These are phyloP conservation scores for Lysandra coridon DNA, from an alignment of 2,888 invertebrate species.

Conservation along the genomic window DNA sequence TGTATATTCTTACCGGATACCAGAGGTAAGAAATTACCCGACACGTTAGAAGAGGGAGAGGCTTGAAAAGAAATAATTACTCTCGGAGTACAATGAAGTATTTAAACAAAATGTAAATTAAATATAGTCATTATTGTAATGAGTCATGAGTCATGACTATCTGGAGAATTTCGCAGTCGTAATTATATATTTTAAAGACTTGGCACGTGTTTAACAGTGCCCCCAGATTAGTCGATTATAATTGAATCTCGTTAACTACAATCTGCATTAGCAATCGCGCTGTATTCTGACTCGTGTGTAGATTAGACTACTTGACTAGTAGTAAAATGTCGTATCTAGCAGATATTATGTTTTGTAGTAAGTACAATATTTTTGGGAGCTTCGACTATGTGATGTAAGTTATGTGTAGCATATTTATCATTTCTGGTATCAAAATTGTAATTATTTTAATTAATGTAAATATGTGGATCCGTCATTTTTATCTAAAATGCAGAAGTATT, in stretches of 20 bases:
- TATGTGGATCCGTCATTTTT: too few species aligned
- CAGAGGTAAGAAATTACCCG: constrained; percentile 86
- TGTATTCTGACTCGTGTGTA: background rate
- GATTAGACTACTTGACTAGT: too few species aligned
- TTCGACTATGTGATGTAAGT: background rate
- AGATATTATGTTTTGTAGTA: background rate
- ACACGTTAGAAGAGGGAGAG: constrained; percentile 90
- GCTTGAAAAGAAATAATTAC: constrained; percentile 43
- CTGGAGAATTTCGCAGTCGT: background rate
- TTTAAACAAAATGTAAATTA: constrained; percentile 2
- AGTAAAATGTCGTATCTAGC: background rate
- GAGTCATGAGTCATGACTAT: background rate
- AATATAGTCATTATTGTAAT: background rate
- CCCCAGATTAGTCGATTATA: background rate
- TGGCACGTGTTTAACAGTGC: background rate
- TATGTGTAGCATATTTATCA: background rate
- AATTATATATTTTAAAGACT: background rate
- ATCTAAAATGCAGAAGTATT: too few species aligned
- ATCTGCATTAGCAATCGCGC: background rate
- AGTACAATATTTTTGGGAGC: background rate
- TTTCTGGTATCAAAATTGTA: background rate
- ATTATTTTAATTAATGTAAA: background rate
- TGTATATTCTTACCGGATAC: constrained; percentile 89
- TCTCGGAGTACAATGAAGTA: constrained; percentile 19
- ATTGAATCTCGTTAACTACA: background rate